Evolutionary conservation across 2,113 vertebrate genomes (phyloP).

Genomic region (Origma solitaria): DNA sequence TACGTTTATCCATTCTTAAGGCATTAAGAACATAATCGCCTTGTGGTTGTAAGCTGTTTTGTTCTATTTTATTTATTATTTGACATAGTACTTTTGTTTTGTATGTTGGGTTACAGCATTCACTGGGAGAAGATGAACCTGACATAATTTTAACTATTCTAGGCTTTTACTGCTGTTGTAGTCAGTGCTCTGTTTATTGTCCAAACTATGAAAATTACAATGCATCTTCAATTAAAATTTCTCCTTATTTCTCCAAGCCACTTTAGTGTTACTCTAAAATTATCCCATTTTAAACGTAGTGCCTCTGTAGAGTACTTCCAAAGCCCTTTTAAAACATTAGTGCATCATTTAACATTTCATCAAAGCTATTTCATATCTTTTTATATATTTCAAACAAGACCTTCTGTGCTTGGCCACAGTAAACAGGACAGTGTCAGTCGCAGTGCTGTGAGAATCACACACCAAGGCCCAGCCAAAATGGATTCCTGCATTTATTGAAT

Average conservation of each 20-base stretch:
- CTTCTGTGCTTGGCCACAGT: not conserved
- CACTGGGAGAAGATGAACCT: not conserved
- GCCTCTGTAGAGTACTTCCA: not conserved
- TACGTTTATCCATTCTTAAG: slow-evolving; percentile 17
- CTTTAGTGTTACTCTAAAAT: not conserved
- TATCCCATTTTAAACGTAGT: not conserved
- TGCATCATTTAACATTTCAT: not conserved
- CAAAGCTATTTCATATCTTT: not conserved
- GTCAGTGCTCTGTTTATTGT: not conserved
- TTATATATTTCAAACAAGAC: not conserved
- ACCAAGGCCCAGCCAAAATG: not conserved
- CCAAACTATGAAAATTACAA: not conserved
- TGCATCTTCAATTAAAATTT: not conserved
- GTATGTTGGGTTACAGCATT: not conserved
- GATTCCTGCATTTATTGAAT: not conserved
- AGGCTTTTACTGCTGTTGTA: not conserved
- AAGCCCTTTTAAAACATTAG: not conserved
- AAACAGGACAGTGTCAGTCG: not conserved
- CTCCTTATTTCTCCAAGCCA: not conserved
- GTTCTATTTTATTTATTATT: slow-evolving; percentile 44
- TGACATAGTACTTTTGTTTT: not conserved
- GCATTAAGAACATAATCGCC: slow-evolving; percentile 50
- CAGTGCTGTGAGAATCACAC: not conserved
- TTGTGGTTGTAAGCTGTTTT: slow-evolving; percentile 21
- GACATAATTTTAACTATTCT: not conserved